phyloP scores from a whole-genome alignment of 2,888 invertebrate genomes.

The Theristus sp. region DNA sequence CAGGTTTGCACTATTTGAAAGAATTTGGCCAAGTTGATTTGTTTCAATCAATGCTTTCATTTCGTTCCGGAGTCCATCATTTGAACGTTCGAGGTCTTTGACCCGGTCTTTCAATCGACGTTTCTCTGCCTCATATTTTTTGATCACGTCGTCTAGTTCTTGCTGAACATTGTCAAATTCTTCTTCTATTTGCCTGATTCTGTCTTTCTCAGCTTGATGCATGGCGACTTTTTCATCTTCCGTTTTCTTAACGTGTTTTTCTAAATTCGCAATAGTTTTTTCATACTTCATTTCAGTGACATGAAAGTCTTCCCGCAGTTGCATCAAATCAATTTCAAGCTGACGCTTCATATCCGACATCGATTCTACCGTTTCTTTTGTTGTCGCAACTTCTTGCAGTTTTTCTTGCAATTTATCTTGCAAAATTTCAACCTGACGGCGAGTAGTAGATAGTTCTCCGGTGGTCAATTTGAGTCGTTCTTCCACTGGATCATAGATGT shows the following conservation, averaged over 20 bases:
- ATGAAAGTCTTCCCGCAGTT: background rate
- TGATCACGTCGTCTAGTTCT: conserved; percentile 17
- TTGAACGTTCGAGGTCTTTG: conserved; percentile 10
- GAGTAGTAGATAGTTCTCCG: conserved; percentile 17
- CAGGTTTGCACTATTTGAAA: background rate
- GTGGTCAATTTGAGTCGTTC: conserved; percentile 15
- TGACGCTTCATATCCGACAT: background rate
- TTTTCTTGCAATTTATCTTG: conserved; percentile 17
- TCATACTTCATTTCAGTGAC: background rate
- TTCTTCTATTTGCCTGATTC: conserved; percentile 11
- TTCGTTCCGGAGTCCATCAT: background rate
- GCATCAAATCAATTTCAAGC: background rate
- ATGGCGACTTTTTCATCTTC: background rate
- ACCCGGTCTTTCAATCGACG: conserved; percentile 17
- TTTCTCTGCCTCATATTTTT: conserved; percentile 17
- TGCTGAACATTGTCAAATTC: conserved; percentile 20
- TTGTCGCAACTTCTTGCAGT: conserved; percentile 5
- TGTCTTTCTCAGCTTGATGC: background rate
- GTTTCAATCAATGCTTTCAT: background rate
- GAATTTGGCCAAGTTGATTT: background rate
- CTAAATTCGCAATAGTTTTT: background rate
- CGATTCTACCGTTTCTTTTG: background rate
- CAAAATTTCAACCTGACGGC: conserved; percentile 18
- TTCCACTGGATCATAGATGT: conserved; percentile 19
- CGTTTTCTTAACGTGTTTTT: background rate